Base-by-base conservation (phyloP, 64 coral and sea anemone species). In the Orbicella faveolata region DNA sequence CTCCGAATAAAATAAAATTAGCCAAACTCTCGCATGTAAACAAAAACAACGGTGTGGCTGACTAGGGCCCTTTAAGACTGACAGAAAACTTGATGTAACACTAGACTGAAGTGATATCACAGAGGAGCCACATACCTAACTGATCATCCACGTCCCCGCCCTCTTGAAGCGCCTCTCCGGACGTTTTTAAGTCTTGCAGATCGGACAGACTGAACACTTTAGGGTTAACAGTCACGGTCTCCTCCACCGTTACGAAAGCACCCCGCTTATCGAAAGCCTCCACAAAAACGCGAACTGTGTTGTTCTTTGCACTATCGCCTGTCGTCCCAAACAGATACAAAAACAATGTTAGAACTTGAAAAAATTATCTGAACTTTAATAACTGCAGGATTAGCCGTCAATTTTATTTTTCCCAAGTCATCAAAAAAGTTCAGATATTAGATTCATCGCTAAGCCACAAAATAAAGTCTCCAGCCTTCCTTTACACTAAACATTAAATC, bases 181-280 rank as follows among this genome's bases (percentile, higher is more conserved):
- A 73, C 25, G 41, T 34, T 67, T 78, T 2, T 30, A 75, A 73
- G 16, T 16, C 2, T 17, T 2, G 12, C 8, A 88, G 53, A 55
- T 61, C 52, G 33, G 74, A 48, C 5, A 54, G 17, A 14, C 6
- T 19, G 33, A 88, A 53, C 15, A 26, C 55, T 34, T 77, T 78
- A 61, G 87, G 87, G 37, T 52, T 77, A 35, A 88, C 87, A 17
- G 30, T 76, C 21, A 88, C 16, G 9, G 87, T 88, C 21, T 52
- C 39, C 37, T 30, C 63, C 41, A 33, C n/a, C 36, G 14, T 57
- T 17, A 75, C 57, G 20, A 36, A 34, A 1, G 87, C 87, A 64
- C 87, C 87, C 39, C 78, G 36, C 13, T 34, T 57, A 26, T 88
- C 87, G 21, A 62, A 76, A 76, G 18, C 36, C 15, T 77, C 16